Evolutionary conservation across 2,797 vertebrate genomes (phyloP), one percentile per base, ranked within the genome.

Genomic region (Novumbra hubbsi): DNA sequence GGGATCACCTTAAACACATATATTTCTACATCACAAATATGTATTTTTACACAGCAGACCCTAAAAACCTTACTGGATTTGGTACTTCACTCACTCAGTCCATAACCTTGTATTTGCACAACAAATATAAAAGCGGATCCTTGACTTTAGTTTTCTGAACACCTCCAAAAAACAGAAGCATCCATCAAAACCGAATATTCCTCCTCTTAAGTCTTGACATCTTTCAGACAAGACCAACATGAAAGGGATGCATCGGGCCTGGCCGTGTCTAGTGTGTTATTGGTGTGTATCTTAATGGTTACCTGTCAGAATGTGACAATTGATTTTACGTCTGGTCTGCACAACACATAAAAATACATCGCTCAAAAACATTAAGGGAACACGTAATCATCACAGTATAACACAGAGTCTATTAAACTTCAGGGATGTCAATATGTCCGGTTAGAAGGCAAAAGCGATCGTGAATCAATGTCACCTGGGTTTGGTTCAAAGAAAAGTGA

Each of bases 301-400:
- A 55, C 73, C 74, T 45, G 65, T 45, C 41, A 70, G 71, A 62
- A 28, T n/a, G 27, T 62, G 68, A 55, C 67, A 32, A 49, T 68
- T 30, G 28, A 6, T 63, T 79, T 71, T 75, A 69, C 24, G 48
- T 71, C 55, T 41, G 34, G 45, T 75, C 19, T 72, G 5, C 55
- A 24, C n/a, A 0, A 5, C 55, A n/a, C 9, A 21, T 57, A 21
- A 57, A 11, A 57, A n/a, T 57, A 45, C 21, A n/a, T n/a, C n/a
- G n/a, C n/a, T n/a, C n/a, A n/a, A n/a, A n/a, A n/a, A n/a, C n/a
- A n/a, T n/a, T n/a, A n/a, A n/a, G n/a, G n/a, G n/a, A n/a, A n/a
- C n/a, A n/a, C n/a, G n/a, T n/a, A n/a, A n/a, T n/a, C n/a, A n/a
- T n/a, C n/a, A n/a, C n/a, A n/a, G n/a, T n/a, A n/a, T n/a, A n/a